These are phyloP conservation scores for Notolabrus celidotus DNA, from an alignment of 2,797 vertebrate genomes.

Conservation along the genomic window DNA sequence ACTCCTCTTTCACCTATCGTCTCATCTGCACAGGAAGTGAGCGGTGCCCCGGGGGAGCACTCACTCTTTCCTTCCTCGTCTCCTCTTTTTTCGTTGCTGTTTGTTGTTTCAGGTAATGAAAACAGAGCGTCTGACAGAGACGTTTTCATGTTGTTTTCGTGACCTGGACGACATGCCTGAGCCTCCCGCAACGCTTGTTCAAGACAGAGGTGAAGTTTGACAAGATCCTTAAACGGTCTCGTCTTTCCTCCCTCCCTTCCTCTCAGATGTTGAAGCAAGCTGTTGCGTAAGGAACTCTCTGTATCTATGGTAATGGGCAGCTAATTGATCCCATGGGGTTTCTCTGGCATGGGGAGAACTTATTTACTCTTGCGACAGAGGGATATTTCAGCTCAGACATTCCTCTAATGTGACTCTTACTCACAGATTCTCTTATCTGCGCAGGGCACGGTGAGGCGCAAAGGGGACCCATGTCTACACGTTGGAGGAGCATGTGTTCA, in stretches of 20 bases:
- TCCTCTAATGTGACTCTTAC: slow-evolving; percentile 70
- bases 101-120: slow-evolving; percentile 84
- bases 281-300: slow-evolving; percentile 70
- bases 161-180: slow-evolving; percentile 75
- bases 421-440: slow-evolving; percentile 77
- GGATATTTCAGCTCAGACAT: slow-evolving; percentile 63
- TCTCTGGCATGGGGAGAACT: slow-evolving; percentile 66
- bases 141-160: slow-evolving; percentile 77
- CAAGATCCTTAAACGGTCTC: slow-evolving; percentile 63
- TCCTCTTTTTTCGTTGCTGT: slow-evolving; percentile 60
- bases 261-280: slow-evolving; percentile 62
- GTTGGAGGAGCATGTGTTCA: slow-evolving; percentile 64
- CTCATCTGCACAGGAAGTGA: slow-evolving; percentile 81
- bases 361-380: slow-evolving; percentile 76
- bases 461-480: slow-evolving; percentile 69
- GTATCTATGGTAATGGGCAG: slow-evolving; percentile 72
- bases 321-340: slow-evolving; percentile 77
- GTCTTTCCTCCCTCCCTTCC: slow-evolving; percentile 28
- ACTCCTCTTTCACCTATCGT: slow-evolving; percentile 73
- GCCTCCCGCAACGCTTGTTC: slow-evolving; percentile 76
- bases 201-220: slow-evolving; percentile 80
- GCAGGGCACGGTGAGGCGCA: slow-evolving; percentile 70
- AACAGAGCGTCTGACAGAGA: slow-evolving; percentile 85
- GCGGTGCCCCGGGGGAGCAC: slow-evolving; percentile 72
- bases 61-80: slow-evolving; percentile 73